Evolutionary conservation across 1,140 invertebrate species (phyloP).

Genomic region (Drosophila tristis): DNA sequence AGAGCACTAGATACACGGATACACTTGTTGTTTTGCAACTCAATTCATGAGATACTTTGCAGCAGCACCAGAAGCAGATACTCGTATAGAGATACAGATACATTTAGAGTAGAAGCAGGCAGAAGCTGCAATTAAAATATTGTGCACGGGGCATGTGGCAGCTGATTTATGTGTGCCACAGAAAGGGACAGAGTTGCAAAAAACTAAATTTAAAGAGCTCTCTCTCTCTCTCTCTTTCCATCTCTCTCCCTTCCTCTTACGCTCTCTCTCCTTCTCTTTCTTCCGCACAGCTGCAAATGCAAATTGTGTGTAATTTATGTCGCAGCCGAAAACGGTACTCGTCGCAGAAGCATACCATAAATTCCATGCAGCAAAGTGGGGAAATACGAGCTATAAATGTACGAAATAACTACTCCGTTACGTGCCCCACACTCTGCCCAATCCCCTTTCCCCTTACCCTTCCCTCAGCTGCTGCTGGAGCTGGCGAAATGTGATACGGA

Average conservation of each 20-base stretch:
- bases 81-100: slow-evolving; percentile 4
- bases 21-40: slow-evolving; percentile 26
- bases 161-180: slow-evolving; percentile 70
- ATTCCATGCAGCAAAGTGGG: slow-evolving; percentile 53
- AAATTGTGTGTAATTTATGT: slow-evolving; percentile 67
- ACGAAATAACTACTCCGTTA: slow-evolving; percentile 4
- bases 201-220: slow-evolving; percentile 78
- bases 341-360: slow-evolving; percentile 30
- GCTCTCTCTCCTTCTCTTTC: neutral
- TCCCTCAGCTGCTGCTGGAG: neutral
- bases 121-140: slow-evolving; percentile 71
- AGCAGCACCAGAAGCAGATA: slow-evolving; percentile 8
- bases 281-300: slow-evolving; percentile 29
- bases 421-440: no score
- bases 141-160: slow-evolving; percentile 46
- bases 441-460: neutral
- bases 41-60: slow-evolving; percentile 47
- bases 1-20: slow-evolving; percentile 16
- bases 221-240: slow-evolving; percentile 4
- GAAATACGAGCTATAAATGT: slow-evolving; percentile 77
- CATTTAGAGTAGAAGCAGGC: slow-evolving; percentile 15
- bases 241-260: neutral
- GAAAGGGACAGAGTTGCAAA: slow-evolving; percentile 29
- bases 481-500: slow-evolving; percentile 78
- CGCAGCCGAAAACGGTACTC: slow-evolving; percentile 63